These are phyloP conservation scores for Chaetura pelagica DNA, from an alignment of 2,113 vertebrate genomes.

Conservation along the genomic window DNA sequence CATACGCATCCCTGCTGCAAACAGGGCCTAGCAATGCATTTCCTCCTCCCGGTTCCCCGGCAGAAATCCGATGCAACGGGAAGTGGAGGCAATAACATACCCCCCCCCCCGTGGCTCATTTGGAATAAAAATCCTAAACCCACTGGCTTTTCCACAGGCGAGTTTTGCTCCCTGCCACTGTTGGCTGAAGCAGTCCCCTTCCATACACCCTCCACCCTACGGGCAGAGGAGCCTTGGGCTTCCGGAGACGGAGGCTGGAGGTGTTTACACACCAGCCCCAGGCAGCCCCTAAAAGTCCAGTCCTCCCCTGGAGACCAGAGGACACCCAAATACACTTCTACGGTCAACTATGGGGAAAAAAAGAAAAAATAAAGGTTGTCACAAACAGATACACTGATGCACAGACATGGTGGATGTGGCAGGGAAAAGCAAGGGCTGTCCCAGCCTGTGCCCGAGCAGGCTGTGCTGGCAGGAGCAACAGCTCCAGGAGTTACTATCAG, in stretches of 20 bases:
- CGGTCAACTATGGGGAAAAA: accelerated
- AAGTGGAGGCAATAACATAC: neutral
- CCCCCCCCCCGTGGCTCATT: neutral
- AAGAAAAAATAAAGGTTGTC: accelerated
- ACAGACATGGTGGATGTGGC: accelerated
- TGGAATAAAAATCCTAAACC: neutral
- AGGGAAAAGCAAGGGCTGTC: neutral
- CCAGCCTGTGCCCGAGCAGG: neutral
- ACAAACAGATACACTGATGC: neutral
- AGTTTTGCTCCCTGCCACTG: accelerated
- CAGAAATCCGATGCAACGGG: neutral
- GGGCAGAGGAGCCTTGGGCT: neutral
- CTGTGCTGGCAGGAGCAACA: neutral
- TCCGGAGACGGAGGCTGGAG: neutral
- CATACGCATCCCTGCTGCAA: neutral
- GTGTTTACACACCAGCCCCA: neutral
- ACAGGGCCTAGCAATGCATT: slow-evolving; percentile 14
- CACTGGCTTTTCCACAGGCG: accelerated
- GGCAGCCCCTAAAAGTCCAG: accelerated
- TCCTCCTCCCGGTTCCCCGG: neutral
- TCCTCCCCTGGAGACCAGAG: neutral
- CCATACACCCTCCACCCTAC: accelerated
- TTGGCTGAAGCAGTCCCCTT: accelerated
- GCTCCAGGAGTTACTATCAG: neutral
- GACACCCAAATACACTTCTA: neutral